Conservation (phyloP, 2,797 vertebrate species). For the Dermochelys coriacea region DNA sequence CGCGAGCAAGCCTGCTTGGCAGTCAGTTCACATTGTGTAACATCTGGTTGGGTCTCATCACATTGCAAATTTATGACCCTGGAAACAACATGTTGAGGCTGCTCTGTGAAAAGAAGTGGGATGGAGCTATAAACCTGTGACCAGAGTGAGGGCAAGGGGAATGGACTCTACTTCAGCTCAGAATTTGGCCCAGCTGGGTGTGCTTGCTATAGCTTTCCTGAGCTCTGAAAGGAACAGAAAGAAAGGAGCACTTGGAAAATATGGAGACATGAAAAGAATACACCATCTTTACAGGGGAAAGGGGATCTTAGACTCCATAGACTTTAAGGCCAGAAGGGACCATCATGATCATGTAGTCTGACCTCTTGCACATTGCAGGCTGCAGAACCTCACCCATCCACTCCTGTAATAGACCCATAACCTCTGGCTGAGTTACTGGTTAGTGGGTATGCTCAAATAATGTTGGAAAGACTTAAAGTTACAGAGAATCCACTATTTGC, state of each 20-base stretch:
- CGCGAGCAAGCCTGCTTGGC: constrained; percentile 57
- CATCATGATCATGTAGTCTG: neutral
- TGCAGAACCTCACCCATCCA: neutral
- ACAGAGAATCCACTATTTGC: neutral
- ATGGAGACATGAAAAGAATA: neutral
- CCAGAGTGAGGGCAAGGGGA: constrained; percentile 27
- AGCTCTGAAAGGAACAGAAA: neutral
- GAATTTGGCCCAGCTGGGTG: neutral
- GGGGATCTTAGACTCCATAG: neutral
- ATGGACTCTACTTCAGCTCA: neutral
- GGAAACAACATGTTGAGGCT: constrained; percentile 79
- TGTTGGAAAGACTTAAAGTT: neutral
- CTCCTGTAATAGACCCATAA: neutral
- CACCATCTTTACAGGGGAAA: neutral
- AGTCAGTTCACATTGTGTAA: constrained; percentile 78
- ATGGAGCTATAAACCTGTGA: constrained; percentile 62
- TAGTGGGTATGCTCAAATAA: neutral
- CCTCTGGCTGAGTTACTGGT: neutral
- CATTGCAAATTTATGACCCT: constrained; percentile 83
- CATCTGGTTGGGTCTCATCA: constrained; percentile 84
- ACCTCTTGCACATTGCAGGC: neutral
- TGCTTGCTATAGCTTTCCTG: neutral
- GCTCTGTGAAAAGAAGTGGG: constrained; percentile 61
- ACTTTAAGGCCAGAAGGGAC: neutral
- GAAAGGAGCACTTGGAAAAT: neutral